Percentiles rank a stretch among this genome's conserved stretches.
Conservation (phyloP, 37 sponge, comb jelly and placozoan genomes). For the Beroe forskalii region DNA sequence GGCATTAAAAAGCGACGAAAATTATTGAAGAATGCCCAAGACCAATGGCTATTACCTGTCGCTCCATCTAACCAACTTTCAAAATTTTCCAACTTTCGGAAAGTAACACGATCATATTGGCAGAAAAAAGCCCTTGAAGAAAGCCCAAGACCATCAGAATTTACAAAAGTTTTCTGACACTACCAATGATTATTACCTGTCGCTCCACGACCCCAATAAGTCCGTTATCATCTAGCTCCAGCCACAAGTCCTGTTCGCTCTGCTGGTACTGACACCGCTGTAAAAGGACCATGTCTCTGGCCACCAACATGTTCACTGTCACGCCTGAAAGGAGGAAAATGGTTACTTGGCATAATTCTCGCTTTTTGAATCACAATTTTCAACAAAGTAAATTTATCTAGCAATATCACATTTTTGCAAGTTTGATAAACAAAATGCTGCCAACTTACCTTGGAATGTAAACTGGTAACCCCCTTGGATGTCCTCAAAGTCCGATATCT, state of each 20-base stretch:
- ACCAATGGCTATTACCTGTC: no score
- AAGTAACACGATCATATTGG: no score
- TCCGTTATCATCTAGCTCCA: not conserved
- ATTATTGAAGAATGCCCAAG: no score
- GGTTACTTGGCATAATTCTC: not conserved
- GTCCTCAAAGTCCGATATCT: constrained; percentile 1
- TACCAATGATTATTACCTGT: not conserved
- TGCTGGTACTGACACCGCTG: not conserved
- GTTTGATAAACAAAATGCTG: not conserved
- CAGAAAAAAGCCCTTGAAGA: no score
- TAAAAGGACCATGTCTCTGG: constrained; percentile 38
- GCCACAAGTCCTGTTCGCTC: not conserved
- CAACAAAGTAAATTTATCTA: not conserved
- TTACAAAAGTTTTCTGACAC: no score
- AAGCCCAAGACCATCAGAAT: no score
- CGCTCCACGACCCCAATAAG: not conserved
- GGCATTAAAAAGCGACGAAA: no score
- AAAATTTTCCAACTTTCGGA: no score
- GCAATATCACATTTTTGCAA: not conserved
- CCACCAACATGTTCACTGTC: constrained; percentile 28
- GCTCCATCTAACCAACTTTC: no score
- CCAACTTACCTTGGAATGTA: constrained; percentile 11
- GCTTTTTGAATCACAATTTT: not conserved
- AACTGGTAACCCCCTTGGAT: constrained; percentile 15
- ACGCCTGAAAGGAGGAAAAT: not conserved